Evolutionary conservation across 2,888 invertebrate genomes (phyloP).

Genomic region (Polyploca ridens): DNA sequence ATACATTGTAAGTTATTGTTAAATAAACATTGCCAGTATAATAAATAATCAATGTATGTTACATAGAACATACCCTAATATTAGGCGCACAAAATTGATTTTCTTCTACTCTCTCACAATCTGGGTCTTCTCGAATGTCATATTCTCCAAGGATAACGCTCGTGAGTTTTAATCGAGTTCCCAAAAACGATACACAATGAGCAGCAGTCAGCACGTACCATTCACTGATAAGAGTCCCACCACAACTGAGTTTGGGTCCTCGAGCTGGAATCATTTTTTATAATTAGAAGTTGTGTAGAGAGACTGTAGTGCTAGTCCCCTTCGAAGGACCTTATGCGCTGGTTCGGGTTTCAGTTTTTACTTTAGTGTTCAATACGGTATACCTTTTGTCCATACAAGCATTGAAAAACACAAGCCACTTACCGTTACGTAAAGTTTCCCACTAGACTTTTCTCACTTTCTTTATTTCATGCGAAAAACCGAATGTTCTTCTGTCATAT

Average conservation of each 20-base stretch:
- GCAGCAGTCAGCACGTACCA: constrained; percentile 85
- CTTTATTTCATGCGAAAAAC: no score
- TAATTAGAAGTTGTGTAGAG: not conserved
- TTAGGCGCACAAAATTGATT: constrained; percentile 47
- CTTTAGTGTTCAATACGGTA: no score
- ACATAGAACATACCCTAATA: constrained; percentile 37
- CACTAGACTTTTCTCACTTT: no score
- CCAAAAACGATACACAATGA: constrained; percentile 83
- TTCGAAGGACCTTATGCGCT: no score
- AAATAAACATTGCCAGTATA: not conserved
- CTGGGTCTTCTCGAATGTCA: constrained; percentile 58
- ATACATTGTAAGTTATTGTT: not conserved
- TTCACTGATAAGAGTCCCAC: constrained; percentile 82
- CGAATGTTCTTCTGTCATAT: no score
- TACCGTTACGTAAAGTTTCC: no score
- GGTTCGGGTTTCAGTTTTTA: no score
- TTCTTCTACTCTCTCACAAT: constrained; percentile 68
- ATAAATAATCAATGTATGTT: not conserved
- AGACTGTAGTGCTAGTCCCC: no score
- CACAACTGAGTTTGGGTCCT: constrained; percentile 69
- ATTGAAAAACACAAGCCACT: no score
- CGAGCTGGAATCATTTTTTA: constrained; percentile 36
- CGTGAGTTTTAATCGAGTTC: constrained; percentile 58
- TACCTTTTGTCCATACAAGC: no score
- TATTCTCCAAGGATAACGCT: constrained; percentile 86